phyloP scores from a whole-genome alignment of 2,797 vertebrate species.

The Malurus splendens region DNA sequence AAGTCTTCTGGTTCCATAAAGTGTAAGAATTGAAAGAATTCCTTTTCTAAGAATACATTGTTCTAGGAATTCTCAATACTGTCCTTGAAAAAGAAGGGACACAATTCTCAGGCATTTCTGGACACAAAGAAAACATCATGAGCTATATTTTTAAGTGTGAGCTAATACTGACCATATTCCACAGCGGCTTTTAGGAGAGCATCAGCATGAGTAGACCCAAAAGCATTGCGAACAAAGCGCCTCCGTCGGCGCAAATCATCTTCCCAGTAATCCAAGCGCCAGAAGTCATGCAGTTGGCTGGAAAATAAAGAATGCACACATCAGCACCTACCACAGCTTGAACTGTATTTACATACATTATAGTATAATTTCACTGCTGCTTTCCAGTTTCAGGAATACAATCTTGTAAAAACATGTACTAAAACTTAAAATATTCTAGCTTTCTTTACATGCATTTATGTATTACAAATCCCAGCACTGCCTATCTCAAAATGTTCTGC shows the following conservation, averaged over 20 bases:
- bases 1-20: background rate
- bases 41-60: background rate
- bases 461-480: conserved; percentile 44
- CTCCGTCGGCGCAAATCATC: conserved; percentile 93
- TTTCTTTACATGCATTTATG: conserved; percentile 36
- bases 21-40: background rate
- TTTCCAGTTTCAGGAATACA: conserved; percentile 2
- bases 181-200: conserved; percentile 84
- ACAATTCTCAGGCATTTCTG: background rate
- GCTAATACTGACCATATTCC: conserved; percentile 87
- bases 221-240: conserved; percentile 92
- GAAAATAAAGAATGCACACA: conserved; percentile 46
- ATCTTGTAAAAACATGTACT: conserved; percentile 6
- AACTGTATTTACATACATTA: conserved; percentile 16
- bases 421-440: conserved; percentile 26
- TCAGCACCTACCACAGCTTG: conserved; percentile 9
- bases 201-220: conserved; percentile 92
- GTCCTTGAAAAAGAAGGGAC: background rate
- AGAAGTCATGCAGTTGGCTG: conserved; percentile 94
- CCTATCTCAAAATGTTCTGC: conserved; percentile 64
- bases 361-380: background rate
- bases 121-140: background rate
- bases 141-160: background rate
- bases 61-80: background rate
- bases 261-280: conserved; percentile 99